Evolutionary conservation across 2,113 vertebrate species (phyloP).

Genomic region (Oriolus oriolus): DNA sequence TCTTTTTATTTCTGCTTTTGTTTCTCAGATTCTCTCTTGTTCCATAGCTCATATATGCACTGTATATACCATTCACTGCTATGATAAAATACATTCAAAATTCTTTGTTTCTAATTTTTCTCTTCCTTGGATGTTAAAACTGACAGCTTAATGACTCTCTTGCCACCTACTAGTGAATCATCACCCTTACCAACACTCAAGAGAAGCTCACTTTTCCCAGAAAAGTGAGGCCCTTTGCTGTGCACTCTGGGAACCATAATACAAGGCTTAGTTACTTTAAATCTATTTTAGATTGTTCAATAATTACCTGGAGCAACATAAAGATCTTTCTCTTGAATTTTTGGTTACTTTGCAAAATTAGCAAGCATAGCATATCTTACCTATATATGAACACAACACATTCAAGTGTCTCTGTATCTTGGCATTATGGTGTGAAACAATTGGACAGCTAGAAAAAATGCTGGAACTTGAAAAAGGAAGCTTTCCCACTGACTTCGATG

Average conservation of each 20-base stretch:
- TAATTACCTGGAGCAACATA: neutral
- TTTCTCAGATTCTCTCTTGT: constrained; percentile 3
- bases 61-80: neutral
- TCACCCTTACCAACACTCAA: constrained; percentile 61
- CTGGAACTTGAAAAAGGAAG: neutral
- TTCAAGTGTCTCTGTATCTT: neutral
- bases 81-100: constrained; percentile 44
- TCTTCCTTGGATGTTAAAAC: constrained; percentile 61
- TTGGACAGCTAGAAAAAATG: neutral
- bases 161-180: constrained; percentile 60
- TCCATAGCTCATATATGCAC: constrained; percentile 26
- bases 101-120: constrained; percentile 47
- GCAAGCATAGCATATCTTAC: neutral
- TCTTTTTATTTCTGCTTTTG: neutral
- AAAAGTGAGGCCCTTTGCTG: neutral
- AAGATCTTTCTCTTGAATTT: neutral
- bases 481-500: neutral
- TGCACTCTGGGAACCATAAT: neutral
- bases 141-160: constrained; percentile 63
- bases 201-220: constrained; percentile 55
- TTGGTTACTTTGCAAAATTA: neutral
- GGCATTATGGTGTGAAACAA: neutral
- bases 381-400: neutral
- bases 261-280: neutral
- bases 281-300: neutral